Base-by-base conservation (phyloP, 2,797 vertebrate genomes). In the Rhynchotus rufescens region DNA sequence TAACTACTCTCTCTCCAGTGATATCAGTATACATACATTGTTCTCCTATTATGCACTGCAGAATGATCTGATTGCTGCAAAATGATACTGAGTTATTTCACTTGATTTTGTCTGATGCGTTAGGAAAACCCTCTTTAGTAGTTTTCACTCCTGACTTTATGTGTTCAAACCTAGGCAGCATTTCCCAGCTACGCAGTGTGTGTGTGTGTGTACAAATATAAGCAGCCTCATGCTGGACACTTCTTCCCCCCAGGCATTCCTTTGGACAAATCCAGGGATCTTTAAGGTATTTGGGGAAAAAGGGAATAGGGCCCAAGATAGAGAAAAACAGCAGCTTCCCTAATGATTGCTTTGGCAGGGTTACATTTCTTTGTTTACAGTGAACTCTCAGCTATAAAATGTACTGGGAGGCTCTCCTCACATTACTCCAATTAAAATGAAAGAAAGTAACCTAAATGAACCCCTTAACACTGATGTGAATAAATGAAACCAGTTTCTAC, bases 361-460 rank as follows among this genome's bases (percentile, higher is more conserved):
- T 93, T 88, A 83, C 22, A 16, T 64, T 91, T 62, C 79, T 96
- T 95, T 96, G 94, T 96, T 96, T 96, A 72, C 30, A 87, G 80
- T 69, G 91, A 96, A 76, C 90, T 94, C 81, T 91, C 84, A 92
- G 86, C 94, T 94, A 94, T 88, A 86, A 97, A 96, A 97, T 90
- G 94, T 71, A 93, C 77, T 87, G 84, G 89, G 94, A 95, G 84
- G 88, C 91, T 91, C 72, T 88, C 90, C 89, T 93, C 87, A 51
- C 81, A 84, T 83, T 80, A 92, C 74, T 95, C 91, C 96, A 97
- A 96, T 97, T 96, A 97, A 97, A 96, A 92, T 85, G 83, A 94
- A 94, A 94, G 86, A 87, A 91, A 95, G 86, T 95, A 95, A 97
- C 95, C 93, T 84, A 93, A 96, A 96, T 92, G 94, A 96, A 95